These are phyloP conservation scores for Philopedon plagiatum DNA, from an alignment of 2,888 invertebrate genomes.

Conservation along the genomic window DNA sequence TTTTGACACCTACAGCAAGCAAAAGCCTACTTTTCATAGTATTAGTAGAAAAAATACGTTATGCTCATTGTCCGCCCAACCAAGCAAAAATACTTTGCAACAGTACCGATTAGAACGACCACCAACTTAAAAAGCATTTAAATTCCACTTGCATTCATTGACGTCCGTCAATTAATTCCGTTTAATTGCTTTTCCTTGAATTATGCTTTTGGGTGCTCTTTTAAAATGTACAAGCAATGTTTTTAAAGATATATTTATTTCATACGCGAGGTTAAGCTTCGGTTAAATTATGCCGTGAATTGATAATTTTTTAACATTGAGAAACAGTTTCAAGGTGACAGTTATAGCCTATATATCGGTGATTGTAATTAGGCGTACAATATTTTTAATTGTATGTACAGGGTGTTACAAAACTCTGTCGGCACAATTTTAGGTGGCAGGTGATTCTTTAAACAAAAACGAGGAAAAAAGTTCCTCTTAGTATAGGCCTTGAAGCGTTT, in stretches of 20 bases:
- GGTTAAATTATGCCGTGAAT: slow-evolving; percentile 6
- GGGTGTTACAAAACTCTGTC: no score
- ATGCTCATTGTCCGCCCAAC: no score
- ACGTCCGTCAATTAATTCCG: slow-evolving; percentile 28
- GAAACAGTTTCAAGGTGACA: slow-evolving; percentile 19
- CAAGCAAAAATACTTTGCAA: background rate
- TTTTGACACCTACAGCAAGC: no score
- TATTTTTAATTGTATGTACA: background rate
- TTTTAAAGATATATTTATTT: slow-evolving; percentile 3
- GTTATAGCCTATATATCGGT: background rate
- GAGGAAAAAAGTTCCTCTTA: no score
- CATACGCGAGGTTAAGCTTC: slow-evolving; percentile 13
- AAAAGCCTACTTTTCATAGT: no score
- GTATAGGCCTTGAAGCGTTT: no score
- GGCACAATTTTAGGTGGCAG: no score
- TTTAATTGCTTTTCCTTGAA: slow-evolving; percentile 39
- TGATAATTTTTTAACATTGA: slow-evolving; percentile 25
- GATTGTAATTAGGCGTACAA: background rate
- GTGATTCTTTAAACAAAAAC: no score
- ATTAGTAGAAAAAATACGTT: no score
- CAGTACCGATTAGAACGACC: background rate
- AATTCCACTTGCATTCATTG: slow-evolving; percentile 6
- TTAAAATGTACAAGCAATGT: background rate
- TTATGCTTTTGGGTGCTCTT: slow-evolving; percentile 6
- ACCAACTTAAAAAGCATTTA: slow-evolving; percentile 4